Base-by-base conservation (phyloP, 2,888 invertebrate species). In the Caenorhabditis japonica region DNA sequence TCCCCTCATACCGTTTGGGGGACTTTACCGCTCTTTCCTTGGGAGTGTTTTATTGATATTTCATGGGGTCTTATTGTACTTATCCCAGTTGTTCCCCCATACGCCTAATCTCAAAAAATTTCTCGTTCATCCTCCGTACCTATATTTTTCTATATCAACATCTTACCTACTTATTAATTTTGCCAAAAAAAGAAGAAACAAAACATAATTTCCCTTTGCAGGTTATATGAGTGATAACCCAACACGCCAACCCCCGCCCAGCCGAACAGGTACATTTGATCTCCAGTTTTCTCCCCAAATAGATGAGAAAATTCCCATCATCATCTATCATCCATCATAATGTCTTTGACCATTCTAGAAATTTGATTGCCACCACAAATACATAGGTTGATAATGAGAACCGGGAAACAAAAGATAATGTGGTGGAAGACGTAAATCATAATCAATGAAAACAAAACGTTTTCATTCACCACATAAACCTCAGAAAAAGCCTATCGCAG, bases 181-280 rank as follows among this genome's bases (percentile, higher is more conserved):
- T 39, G 44, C 19, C 47, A 47, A 41, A 49, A 41, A 17, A n/a
- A n/a, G n/a, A n/a, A n/a, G n/a, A n/a, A n/a, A n/a, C n/a, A n/a
- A n/a, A n/a, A n/a, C n/a, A n/a, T n/a, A n/a, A 43, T 27, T 8
- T 27, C 23, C 33, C 25, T 30, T 70, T 70, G 12, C 58, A 70
- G 70, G 70, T 62, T 71, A 62, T 60, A 71, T 71, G 71, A 71
- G 71, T 47, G 71, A 71, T 64, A 71, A 71, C 71, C 71, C 70
- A 44, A 51, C 56, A 43, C 71, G 62, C 52, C 56, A 71, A 44
- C 52, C 56, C 47, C 71, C 62, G 58, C 62, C 62, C 62, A 52
- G 46, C 47, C 71, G 71, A 58, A 71, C 71, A 64, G 71, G 71
- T 62, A 53, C 23, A 43, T 19, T 47, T n/a, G 2, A 3, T 4